Percentiles rank a stretch among this genome's conserved stretches.
These are phyloP conservation scores for Premnoplex brunnescens DNA, from an alignment of 2,797 vertebrate genomes.

Conservation along the genomic window DNA sequence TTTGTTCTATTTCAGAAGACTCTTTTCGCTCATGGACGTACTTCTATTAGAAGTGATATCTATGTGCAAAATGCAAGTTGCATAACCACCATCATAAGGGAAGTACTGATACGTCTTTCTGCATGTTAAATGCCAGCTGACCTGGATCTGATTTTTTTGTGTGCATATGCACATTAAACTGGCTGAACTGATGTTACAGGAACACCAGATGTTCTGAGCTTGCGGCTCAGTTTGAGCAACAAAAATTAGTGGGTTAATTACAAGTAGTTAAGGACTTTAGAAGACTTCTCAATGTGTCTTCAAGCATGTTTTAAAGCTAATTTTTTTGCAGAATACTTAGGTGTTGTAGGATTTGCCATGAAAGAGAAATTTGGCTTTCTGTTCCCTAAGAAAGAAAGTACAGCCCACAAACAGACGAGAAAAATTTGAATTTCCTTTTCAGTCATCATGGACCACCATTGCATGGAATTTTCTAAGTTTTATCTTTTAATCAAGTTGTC, in stretches of 20 bases:
- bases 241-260: neutral
- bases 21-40: neutral
- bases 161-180: neutral
- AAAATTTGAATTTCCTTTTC: neutral
- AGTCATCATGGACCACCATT: neutral
- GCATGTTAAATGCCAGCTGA: neutral
- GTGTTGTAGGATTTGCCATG: neutral
- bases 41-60: neutral
- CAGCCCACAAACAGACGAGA: neutral
- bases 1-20: neutral
- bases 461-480: neutral
- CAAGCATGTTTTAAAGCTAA: neutral
- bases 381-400: neutral
- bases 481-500: neutral
- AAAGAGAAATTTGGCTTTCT: neutral
- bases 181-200: neutral
- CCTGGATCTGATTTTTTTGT: neutral
- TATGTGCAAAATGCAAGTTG: neutral
- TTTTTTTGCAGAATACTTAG: neutral
- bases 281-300: neutral
- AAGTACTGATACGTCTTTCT: neutral
- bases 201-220: neutral
- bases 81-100: neutral
- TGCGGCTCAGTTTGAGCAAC: neutral
- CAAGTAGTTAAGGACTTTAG: neutral